Percentiles rank a stretch among this genome's conserved stretches.
Evolutionary conservation across 2,113 vertebrate genomes (phyloP).

Genomic region (Odobenus rosmarus): DNA sequence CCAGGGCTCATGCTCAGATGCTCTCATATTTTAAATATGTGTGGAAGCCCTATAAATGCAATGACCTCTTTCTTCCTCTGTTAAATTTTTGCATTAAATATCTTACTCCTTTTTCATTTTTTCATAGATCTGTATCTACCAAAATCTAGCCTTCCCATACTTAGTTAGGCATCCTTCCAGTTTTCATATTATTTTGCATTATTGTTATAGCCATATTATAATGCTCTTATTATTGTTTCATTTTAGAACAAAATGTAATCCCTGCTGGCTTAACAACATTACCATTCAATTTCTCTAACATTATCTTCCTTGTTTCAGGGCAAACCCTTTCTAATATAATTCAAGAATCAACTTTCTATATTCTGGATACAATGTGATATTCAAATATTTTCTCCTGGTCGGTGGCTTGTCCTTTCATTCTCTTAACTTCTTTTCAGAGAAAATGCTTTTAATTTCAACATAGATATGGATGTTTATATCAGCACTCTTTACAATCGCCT

Average conservation of each 20-base stretch:
- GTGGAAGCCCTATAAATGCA: slow-evolving; percentile 1
- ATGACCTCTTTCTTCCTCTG: slow-evolving; percentile 32
- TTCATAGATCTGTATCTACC: background rate
- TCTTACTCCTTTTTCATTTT: slow-evolving; percentile 9
- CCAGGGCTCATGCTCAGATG: slow-evolving; percentile 30
- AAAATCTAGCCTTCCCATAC: background rate
- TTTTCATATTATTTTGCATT: slow-evolving; percentile 46
- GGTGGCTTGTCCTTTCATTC: background rate
- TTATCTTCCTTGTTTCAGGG: background rate
- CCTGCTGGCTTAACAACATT: slow-evolving; percentile 34
- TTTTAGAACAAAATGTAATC: slow-evolving; percentile 46
- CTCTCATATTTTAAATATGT: slow-evolving; percentile 53
- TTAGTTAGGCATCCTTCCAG: slow-evolving; percentile 15
- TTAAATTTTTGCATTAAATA: slow-evolving; percentile 51
- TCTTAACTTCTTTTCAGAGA: background rate
- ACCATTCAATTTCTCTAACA: background rate
- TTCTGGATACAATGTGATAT: slow-evolving; percentile 22
- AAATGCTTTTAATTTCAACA: slow-evolving; percentile 32
- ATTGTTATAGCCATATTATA: background rate
- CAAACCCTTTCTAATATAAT: slow-evolving; percentile 35
- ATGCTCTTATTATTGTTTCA: slow-evolving; percentile 17
- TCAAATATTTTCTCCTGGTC: slow-evolving; percentile 8
- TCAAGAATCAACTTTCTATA: slow-evolving; percentile 37
- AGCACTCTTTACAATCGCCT: background rate
- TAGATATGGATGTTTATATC: background rate